Evolutionary conservation across 92 coral and sea anemone genomes (phyloP), one percentile per base, ranked within the genome.

Genomic region (Epizoanthus rinbou): DNA sequence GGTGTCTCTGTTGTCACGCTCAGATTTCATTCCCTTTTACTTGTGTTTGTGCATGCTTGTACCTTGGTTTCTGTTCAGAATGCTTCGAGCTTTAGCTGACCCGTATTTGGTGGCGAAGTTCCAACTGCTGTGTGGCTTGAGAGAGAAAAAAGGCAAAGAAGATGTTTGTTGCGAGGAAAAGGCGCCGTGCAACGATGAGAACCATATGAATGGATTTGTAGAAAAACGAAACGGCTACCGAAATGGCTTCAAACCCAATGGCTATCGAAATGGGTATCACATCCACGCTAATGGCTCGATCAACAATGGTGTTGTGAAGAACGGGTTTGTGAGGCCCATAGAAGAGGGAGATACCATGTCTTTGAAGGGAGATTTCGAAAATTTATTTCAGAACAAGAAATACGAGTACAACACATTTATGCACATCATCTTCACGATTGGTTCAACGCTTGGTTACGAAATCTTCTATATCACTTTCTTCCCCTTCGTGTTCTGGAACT

Each of bases 371-470:
- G 82, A 83, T 60, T 33, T 28, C 57, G 35, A 75, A 80, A 53
- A 71, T 65, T 73, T 59, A 52, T 85, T 66, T 45, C 45, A 76
- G 31, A 78, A 64, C 8, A 74, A 74, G 16, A 57, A 68, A 16
- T 90, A 82, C 60, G 93, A 91, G 71, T 94, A 87, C 82, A 97
- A 94, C 85, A 81, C 92, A 56, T 79, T 88, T 57, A 81, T 91
- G 76, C 99, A 97, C 56, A 76, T 85, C 6, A 59, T 97, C 35
- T 97, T 97, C 83, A 74, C 80, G 64, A 75, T 97, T 60, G 95
- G 99, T 65, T 94, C 99, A 9, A 86, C 95, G 2, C 86, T 97
- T 8, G 99, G 99, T 21, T 91, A 97, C 89, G 99, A 97, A 66
- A 79, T 88, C 21, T 92, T 97, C 86, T 93, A 94, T 73, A 87